Conservation (phyloP, 2,797 vertebrate genomes). For the Merluccius polli region DNA sequence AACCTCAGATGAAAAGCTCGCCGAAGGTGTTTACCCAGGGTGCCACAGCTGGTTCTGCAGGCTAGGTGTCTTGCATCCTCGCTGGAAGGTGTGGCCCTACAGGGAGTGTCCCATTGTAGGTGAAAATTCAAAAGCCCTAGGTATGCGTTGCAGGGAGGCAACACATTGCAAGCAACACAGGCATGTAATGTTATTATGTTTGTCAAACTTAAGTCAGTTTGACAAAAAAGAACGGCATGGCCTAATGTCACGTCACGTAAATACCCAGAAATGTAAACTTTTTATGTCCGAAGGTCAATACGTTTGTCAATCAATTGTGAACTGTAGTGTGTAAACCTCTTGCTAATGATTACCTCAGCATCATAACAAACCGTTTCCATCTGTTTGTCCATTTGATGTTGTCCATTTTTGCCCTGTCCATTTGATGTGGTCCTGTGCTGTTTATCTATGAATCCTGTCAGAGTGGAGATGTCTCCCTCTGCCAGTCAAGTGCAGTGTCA, state of each 20-base stretch:
- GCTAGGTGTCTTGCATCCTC: conserved; percentile 21
- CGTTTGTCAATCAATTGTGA: not conserved
- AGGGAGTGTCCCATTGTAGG: conserved; percentile 12
- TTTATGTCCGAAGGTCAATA: not conserved
- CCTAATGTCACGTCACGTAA: not conserved
- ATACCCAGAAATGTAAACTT: not conserved
- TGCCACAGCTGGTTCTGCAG: conserved; percentile 46
- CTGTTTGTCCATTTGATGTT: not conserved
- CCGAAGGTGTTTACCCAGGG: conserved; percentile 9
- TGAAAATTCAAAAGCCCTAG: not conserved
- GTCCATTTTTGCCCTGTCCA: too few species aligned
- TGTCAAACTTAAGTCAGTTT: too few species aligned
- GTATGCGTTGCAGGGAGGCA: conserved; percentile 4
- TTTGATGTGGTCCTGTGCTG: not conserved
- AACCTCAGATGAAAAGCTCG: not conserved
- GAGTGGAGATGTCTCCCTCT: not conserved
- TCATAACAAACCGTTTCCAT: not conserved
- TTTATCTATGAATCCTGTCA: not conserved
- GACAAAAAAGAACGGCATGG: not conserved
- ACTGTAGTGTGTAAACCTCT: not conserved
- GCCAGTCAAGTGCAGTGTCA: conserved; percentile 7
- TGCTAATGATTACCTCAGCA: not conserved
- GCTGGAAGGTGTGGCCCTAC: conserved; percentile 33
- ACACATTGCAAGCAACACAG: too few species aligned
- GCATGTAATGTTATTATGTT: too few species aligned